These are phyloP conservation scores for Botrylloides violaceus DNA, from an alignment of 23 tunicate genomes.

Conservation along the genomic window DNA sequence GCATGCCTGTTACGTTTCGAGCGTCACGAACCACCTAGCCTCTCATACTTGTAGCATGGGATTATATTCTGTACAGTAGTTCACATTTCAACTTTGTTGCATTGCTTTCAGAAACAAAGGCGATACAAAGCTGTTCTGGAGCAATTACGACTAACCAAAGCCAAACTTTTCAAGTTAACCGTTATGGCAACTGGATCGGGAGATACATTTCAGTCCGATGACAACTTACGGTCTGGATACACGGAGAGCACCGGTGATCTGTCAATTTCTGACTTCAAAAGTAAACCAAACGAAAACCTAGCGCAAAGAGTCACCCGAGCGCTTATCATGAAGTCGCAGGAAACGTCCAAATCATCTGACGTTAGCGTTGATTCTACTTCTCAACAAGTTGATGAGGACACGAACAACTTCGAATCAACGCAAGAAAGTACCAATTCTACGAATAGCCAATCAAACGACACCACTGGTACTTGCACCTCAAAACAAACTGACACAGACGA, in stretches of 20 bases:
- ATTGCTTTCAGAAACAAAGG: constrained; percentile 22
- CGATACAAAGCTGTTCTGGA: constrained; percentile 23
- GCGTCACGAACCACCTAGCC: too few relatives aligned
- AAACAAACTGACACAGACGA: constrained; percentile 4
- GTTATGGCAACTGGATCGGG: constrained; percentile 7
- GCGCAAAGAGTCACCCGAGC: constrained; percentile 11
- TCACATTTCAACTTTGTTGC: too few relatives aligned
- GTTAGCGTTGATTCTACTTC: constrained; percentile 9
- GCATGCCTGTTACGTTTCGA: too few relatives aligned
- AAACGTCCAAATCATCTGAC: background rate
- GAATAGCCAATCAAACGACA: background rate
- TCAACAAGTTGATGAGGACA: background rate
- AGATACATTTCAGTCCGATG: background rate
- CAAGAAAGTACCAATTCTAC: background rate
- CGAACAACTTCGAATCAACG: background rate
- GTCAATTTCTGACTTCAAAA: background rate
- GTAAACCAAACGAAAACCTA: constrained; percentile 12
- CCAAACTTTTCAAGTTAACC: background rate
- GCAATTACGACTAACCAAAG: constrained; percentile 19
- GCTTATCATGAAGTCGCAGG: background rate
- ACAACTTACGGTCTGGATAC: background rate
- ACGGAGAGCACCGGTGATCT: constrained; percentile 19
- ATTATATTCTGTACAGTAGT: too few relatives aligned
- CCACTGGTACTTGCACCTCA: background rate
- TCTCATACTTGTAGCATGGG: too few relatives aligned